Evolutionary conservation across 2,797 vertebrate genomes (phyloP), one percentile per base, ranked within the genome.

Genomic region (Perodicticus potto): DNA sequence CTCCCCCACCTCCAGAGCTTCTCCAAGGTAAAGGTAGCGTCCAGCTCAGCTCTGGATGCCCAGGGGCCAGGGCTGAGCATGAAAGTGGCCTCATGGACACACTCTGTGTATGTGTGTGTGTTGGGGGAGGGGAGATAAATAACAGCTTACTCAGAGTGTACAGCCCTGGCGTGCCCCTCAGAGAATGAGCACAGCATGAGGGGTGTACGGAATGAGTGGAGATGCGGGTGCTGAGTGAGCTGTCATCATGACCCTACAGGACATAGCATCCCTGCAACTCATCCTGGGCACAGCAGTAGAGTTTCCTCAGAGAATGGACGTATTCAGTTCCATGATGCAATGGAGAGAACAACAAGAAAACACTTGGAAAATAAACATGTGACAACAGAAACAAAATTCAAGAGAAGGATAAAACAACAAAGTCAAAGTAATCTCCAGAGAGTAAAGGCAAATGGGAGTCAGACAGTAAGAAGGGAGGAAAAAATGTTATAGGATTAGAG

Each of bases 91-190:
- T 40, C 7, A 0, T 27, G 53, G 7, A 7, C 9, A 25, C 6
- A 25, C 5, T 25, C 8, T 29, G 2, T 14, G 12, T 2, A 10
- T 4, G 34, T 37, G 67, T 12, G 49, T 53, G 49, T 53, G 49
- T 53, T 53, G 49, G 49, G 49, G 49, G 14, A 53, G 14, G 49
- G 49, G 49, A 53, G 49, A 53, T 14, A 53, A 53, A 53, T 53
- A 53, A 7, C 9, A 1, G 22, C 27, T 43, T 2, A 7, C 49
- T 13, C 19, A 9, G 57, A 19, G 69, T 12, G 73, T 16, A 8
- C 19, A 10, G 23, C 61, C 1, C 0, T 6, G 57, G 20, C 0
- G 40, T 0, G 0, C 9, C 80, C 9, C 59, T 12, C 2, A n/a
- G 29, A 40, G 32, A 49, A 4, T 4, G 12, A 5, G 7, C 22